These are phyloP conservation scores for Sebastes melanostomus DNA, from an alignment of 2,797 vertebrate species.

Conservation along the genomic window DNA sequence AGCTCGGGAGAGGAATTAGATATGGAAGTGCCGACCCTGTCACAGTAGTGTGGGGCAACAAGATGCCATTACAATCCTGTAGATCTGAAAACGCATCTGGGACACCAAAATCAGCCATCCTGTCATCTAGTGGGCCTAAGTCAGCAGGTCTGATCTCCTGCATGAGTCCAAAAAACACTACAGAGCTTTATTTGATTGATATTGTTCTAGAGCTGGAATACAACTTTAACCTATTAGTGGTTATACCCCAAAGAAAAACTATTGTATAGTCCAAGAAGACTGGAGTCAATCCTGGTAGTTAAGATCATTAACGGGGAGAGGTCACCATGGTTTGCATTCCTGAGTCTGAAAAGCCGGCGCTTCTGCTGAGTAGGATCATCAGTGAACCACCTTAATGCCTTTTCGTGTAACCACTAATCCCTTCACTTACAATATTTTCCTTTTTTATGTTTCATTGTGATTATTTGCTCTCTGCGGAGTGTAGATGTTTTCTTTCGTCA, in stretches of 20 bases:
- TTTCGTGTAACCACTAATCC: conserved; percentile 74
- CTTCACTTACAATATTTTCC: conserved; percentile 66
- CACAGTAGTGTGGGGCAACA: background rate
- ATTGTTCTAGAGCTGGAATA: conserved; percentile 25
- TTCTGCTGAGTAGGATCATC: conserved; percentile 66
- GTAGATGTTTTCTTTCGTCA: conserved; percentile 62
- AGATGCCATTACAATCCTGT: background rate
- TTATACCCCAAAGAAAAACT: conserved; percentile 20
- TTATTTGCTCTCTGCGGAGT: conserved; percentile 67
- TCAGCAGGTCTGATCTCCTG: conserved; percentile 18
- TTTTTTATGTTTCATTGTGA: conserved; percentile 61
- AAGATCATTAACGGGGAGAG: conserved; percentile 63
- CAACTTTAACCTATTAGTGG: conserved; percentile 23
- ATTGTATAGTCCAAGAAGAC: conserved; percentile 19
- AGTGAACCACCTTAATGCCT: conserved; percentile 74
- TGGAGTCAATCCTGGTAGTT: conserved; percentile 57
- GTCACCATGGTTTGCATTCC: conserved; percentile 57
- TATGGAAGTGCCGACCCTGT: background rate
- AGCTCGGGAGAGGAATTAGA: background rate
- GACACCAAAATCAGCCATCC: background rate
- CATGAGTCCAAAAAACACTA: conserved; percentile 35
- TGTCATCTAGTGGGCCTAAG: background rate
- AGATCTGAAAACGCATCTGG: background rate
- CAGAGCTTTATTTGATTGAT: conserved; percentile 38
- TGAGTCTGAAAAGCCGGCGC: conserved; percentile 39